phyloP scores from a whole-genome alignment of 2,888 invertebrate species.

The Drosophila koepferae region DNA sequence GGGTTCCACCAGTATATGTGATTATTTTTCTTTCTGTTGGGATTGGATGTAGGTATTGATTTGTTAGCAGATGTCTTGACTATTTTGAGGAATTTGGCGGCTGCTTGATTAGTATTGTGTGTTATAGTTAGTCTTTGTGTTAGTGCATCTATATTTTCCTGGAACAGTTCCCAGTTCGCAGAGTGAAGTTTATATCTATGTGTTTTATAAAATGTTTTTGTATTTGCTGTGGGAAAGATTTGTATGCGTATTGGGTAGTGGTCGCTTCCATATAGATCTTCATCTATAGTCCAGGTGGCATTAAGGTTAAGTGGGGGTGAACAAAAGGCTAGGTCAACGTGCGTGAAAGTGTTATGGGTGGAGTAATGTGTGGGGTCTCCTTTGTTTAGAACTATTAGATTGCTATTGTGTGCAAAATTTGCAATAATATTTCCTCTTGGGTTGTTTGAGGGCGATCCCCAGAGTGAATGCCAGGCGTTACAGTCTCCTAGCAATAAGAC shows the following conservation, averaged over 20 bases:
- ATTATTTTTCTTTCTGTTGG: not conserved
- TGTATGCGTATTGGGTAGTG: not conserved
- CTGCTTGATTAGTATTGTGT: not conserved
- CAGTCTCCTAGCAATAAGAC: no score
- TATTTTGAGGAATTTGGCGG: not conserved
- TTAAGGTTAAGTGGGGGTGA: not conserved
- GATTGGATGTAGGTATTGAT: not conserved
- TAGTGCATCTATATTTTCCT: not conserved
- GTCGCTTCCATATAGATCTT: not conserved
- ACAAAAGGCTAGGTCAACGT: not conserved
- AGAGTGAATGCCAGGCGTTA: no score
- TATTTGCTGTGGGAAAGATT: not conserved
- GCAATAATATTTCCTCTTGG: not conserved
- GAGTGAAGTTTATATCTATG: not conserved
- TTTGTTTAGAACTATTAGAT: not conserved
- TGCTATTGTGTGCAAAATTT: not conserved
- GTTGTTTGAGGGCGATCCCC: no score
- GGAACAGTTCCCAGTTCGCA: not conserved
- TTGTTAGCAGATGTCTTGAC: not conserved
- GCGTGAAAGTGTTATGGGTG: not conserved
- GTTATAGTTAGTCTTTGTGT: not conserved
- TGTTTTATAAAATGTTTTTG: not conserved
- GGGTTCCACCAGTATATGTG: not conserved
- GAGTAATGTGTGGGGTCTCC: not conserved
- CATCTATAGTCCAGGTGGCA: not conserved